Base-by-base conservation (phyloP, 2,797 vertebrate species). In the Neoniphon sammara region DNA sequence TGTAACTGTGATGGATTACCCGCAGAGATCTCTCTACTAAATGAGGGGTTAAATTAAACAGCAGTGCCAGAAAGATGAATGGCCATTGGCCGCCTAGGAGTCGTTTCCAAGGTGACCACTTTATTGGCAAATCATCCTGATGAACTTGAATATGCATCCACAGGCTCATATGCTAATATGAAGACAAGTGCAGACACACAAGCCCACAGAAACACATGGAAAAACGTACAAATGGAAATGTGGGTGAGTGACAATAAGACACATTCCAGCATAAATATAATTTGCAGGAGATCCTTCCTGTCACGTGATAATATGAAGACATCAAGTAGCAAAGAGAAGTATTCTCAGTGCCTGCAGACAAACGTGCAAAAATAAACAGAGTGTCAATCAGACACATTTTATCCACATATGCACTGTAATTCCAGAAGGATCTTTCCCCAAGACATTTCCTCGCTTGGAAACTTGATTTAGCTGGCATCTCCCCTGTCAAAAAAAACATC, bases 1-100 rank as follows among this genome's bases (percentile, higher is more conserved):
- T 76, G 75, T 78, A 87, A 83, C 81, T 15, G 73, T 87, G 85
- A 91, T 91, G 87, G 89, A 93, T 92, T 75, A 76, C 47, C 39
- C 60, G 39, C n/a, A 42, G 69, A 49, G 68, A 83, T 63, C 55
- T 65, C 73, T 49, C 57, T 18, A 58, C 74, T 67, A 71, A 88
- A 83, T 39, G 68, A 83, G 59, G 78, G 87, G 80, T 87, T 91
- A 77, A 87, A 89, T 88, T 83, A 88, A 90, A 90, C 63, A 54
- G 49, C 47, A 6, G 60, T 12, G 73, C 73, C 75, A 58, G 77
- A 44, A 49, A 86, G 85, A 91, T 85, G 80, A 81, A 89, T 82
- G 17, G 73, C 77, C 60, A 11, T n/a, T 7, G 50, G 78, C 59
- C 50, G 75, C 65, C 2, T 78, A 52, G 21, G 60, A 71, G 70